These are phyloP conservation scores for Tachyglossus aculeatus DNA, from an alignment of 2,797 vertebrate genomes.

Conservation along the genomic window DNA sequence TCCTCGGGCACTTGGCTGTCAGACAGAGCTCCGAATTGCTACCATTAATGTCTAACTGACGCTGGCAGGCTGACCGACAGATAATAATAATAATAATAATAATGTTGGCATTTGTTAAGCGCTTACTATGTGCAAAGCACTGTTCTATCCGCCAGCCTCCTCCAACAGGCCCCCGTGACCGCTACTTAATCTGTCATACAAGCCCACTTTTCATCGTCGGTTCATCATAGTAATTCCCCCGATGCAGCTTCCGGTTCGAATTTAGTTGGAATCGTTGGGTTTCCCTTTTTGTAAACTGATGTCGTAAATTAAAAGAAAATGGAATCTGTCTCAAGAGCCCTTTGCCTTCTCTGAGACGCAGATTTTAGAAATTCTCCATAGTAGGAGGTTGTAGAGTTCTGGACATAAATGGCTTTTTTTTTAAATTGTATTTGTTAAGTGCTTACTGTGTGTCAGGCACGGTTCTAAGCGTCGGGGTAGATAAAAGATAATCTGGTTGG, in stretches of 20 bases:
- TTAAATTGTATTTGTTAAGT: no score
- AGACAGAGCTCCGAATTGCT: slow-evolving; percentile 5
- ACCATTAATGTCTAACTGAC: slow-evolving; percentile 33
- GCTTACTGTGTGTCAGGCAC: no score
- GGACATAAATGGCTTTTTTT: background rate
- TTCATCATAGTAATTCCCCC: background rate
- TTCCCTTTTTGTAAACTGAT: background rate
- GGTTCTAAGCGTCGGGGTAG: no score
- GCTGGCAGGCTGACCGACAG: slow-evolving; percentile 10
- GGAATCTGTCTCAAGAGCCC: fast-evolving
- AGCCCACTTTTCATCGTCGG: slow-evolving; percentile 27
- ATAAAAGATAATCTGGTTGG: no score
- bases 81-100: no score
- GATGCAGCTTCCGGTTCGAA: slow-evolving; percentile 4
- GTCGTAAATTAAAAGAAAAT: background rate
- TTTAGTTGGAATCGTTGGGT: background rate
- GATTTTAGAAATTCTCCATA: no score
- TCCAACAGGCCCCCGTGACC: background rate
- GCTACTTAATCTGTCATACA: slow-evolving; percentile 41
- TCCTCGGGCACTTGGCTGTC: background rate
- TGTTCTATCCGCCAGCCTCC: slow-evolving; percentile 19
- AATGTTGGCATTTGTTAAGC: no score
- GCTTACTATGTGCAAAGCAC: no score
- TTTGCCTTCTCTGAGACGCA: background rate
- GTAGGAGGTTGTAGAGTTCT: fast-evolving